Conservation (phyloP, 2,113 vertebrate species). For the Scomber colias region DNA sequence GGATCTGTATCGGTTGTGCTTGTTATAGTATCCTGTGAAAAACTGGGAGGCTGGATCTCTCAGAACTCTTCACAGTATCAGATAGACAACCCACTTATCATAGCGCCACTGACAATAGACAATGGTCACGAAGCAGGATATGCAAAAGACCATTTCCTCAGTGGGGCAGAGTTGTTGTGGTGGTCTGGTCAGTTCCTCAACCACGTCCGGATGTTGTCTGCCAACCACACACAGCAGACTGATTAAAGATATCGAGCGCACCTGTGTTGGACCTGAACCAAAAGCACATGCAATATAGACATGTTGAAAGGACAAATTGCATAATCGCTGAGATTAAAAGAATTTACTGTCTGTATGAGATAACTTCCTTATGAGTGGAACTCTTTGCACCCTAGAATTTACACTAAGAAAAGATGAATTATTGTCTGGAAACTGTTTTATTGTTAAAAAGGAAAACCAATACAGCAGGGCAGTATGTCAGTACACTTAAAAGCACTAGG, state of each 20-base stretch:
- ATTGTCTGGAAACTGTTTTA: conserved; percentile 46
- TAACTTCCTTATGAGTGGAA: conserved; percentile 18
- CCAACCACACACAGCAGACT: conserved; percentile 40
- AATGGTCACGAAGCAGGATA: conserved; percentile 76
- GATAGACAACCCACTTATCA: conserved; percentile 68
- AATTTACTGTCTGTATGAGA: conserved; percentile 13
- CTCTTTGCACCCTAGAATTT: not conserved
- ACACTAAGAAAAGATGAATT: not conserved
- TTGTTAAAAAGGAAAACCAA: conserved; percentile 35
- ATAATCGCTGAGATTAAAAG: conserved; percentile 40
- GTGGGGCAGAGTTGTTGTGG: conserved; percentile 17
- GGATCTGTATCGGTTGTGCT: conserved; percentile 38
- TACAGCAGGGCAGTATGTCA: conserved; percentile 8
- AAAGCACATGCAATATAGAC: conserved; percentile 12
- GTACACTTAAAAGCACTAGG: conserved; percentile 44
- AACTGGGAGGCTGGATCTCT: conserved; percentile 40
- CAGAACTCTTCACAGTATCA: conserved; percentile 57
- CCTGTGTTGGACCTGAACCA: conserved; percentile 55
- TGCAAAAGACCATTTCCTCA: conserved; percentile 68
- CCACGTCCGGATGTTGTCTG: conserved; percentile 63
- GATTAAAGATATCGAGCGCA: conserved; percentile 47
- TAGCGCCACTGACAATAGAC: conserved; percentile 66
- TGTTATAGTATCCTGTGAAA: conserved; percentile 19
- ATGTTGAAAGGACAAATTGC: conserved; percentile 11
- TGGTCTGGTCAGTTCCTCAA: conserved; percentile 56